Evolutionary conservation across 2,113 vertebrate genomes (phyloP), one percentile per base, ranked within the genome.

Genomic region (Larimichthys polyactis): DNA sequence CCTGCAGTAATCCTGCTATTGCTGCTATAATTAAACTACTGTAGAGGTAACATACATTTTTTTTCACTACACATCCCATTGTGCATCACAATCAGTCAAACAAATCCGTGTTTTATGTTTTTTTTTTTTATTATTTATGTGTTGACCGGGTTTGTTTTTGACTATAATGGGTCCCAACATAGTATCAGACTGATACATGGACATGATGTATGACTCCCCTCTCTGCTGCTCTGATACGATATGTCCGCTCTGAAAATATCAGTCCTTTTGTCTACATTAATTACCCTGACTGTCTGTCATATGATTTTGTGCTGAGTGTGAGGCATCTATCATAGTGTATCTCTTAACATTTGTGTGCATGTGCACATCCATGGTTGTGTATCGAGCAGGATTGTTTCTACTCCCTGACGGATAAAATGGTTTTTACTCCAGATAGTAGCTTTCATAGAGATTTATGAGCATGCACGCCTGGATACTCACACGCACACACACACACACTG

Each of bases 401-500:
- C 59, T 86, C 77, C 63, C 79, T 84, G 78, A 91, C 73, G 85
- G 78, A 90, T 87, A 90, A 82, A 87, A 88, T 78, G 58, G 76
- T 89, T 90, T 29, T 92, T 72, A 68, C 64, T 86, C 83, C 71
- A 83, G 83, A 89, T 85, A 82, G 92, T 51, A 85, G 83, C 81
- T 83, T 81, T 92, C 88, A 74, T 64, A 79, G 81, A 88, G 71
- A 91, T 91, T 90, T 87, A 91, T 82, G 84, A 79, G 80, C 82
- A 64, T 46, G 49, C 66, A 75, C 44, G 14, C 64, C 52, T 57
- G n/a, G 62, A 79, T 73, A 74, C 78, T 71, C 10, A 52, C 80
- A 59, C 24, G 44, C 43, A 43, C 71, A 68, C 40, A 60, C 75
- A 71, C 43, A n/a, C 74, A 54, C 55, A 74, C 40, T 70, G 75